Conservation (phyloP, 1,140 invertebrate genomes). For the Ptiloglossa arizonensis region DNA sequence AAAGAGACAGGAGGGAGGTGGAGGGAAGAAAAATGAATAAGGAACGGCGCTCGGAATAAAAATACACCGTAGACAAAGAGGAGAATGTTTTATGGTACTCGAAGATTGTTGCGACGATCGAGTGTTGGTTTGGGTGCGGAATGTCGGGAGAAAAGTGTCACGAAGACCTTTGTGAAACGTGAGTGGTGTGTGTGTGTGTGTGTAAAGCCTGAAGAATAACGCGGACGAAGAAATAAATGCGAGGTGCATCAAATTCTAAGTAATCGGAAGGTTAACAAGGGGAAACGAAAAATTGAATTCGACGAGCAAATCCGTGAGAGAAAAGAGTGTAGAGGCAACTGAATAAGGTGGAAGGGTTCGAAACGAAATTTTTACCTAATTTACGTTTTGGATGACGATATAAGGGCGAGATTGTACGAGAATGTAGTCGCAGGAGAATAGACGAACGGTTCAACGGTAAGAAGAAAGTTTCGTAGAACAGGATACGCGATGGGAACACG, state of each 20-base stretch:
- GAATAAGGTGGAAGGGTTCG: not conserved
- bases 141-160: constrained; percentile 23
- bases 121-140: not conserved
- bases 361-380: not conserved
- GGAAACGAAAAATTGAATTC: not conserved
- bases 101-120: constrained; percentile 51
- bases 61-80: constrained; percentile 33
- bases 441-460: not conserved
- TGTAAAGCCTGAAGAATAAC: constrained; percentile 26
- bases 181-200: not conserved
- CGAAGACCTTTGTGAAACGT: not conserved
- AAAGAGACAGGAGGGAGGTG: not conserved
- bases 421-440: not conserved
- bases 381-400: not conserved
- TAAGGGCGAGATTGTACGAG: too few species aligned
- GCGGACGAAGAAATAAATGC: not conserved
- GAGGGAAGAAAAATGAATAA: constrained; percentile 38
- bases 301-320: not conserved
- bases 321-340: not conserved
- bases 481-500: constrained; percentile 24
- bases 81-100: constrained; percentile 58
- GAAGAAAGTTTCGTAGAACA: constrained; percentile 18
- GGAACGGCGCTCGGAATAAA: constrained; percentile 29
- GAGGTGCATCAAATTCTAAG: not conserved
- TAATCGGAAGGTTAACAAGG: not conserved